phyloP scores from a whole-genome alignment of 2,113 vertebrate genomes.

The Podilymbus podiceps region DNA sequence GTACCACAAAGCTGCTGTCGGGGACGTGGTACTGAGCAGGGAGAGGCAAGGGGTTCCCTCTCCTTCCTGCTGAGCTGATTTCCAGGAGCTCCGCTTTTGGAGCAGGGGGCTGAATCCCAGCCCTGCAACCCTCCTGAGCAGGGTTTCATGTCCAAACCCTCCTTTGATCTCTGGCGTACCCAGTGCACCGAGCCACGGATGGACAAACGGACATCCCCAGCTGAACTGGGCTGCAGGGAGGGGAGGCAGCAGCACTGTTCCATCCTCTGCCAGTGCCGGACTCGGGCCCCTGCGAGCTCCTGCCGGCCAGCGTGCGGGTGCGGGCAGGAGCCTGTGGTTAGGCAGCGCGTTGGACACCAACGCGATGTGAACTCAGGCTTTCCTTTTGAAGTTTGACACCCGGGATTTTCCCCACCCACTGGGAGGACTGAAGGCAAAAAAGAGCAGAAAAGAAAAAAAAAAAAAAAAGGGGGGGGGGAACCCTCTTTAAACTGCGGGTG shows the following conservation, averaged over 20 bases:
- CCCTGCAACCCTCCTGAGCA: not conserved
- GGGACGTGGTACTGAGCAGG: not conserved
- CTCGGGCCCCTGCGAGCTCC: not conserved
- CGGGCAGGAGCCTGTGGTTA: slow-evolving; percentile 43
- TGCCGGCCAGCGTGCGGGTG: slow-evolving; percentile 46
- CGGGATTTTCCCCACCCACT: slow-evolving; percentile 75
- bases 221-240: rapidly evolving
- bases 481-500: slow-evolving; percentile 41
- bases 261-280: not conserved
- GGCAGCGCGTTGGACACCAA: slow-evolving; percentile 57
- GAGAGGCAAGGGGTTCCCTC: not conserved
- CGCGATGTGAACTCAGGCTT: slow-evolving; percentile 66
- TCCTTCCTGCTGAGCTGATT: not conserved
- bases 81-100: not conserved
- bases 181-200: not conserved
- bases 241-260: not conserved
- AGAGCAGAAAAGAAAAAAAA: not conserved
- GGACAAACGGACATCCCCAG: rapidly evolving
- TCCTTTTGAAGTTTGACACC: slow-evolving; percentile 76
- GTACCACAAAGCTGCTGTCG: not conserved
- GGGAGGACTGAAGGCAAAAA: slow-evolving; percentile 33
- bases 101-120: not conserved
- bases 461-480: not conserved
- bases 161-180: not conserved
- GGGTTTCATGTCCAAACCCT: not conserved